These are phyloP conservation scores for Rhinella marina DNA, from an alignment of 2,797 vertebrate genomes.

Conservation along the genomic window DNA sequence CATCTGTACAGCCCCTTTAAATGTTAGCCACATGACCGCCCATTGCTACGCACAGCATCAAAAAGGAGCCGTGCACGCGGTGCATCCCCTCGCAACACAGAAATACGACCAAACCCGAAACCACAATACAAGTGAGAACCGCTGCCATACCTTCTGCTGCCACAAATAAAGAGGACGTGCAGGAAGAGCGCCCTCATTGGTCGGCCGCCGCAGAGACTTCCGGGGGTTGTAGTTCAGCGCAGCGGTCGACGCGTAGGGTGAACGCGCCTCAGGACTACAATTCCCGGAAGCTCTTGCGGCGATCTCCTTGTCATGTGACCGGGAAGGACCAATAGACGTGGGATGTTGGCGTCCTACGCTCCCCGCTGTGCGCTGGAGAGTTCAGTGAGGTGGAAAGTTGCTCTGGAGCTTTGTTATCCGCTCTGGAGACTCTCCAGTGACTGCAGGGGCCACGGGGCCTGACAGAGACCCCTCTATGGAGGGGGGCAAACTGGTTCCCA, in stretches of 20 bases:
- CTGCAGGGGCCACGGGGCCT: too few relatives aligned
- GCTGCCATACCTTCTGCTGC: constrained; percentile 34
- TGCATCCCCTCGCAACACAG: too few relatives aligned
- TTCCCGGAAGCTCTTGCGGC: background rate
- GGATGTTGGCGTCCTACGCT: background rate
- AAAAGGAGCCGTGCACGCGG: background rate
- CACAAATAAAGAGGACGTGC: constrained; percentile 9
- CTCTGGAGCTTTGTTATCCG: background rate
- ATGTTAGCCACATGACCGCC: background rate
- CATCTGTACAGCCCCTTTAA: background rate
- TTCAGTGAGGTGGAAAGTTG: constrained; percentile 26
- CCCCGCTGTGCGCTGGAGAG: background rate
- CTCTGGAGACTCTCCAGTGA: too few relatives aligned
- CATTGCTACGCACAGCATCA: background rate
- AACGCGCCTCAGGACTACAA: background rate
- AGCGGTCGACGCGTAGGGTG: background rate
- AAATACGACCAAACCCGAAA: background rate
- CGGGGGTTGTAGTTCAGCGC: constrained; percentile 19
- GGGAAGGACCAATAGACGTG: background rate
- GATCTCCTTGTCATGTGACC: background rate
- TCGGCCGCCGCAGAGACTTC: too few relatives aligned
- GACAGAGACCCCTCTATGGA: too few relatives aligned
- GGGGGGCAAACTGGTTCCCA: too few relatives aligned
- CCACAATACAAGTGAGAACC: background rate
- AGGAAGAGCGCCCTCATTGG: constrained; percentile 38